phyloP scores from a whole-genome alignment of 2,113 vertebrate species.

The Tachuris rubrigastra region DNA sequence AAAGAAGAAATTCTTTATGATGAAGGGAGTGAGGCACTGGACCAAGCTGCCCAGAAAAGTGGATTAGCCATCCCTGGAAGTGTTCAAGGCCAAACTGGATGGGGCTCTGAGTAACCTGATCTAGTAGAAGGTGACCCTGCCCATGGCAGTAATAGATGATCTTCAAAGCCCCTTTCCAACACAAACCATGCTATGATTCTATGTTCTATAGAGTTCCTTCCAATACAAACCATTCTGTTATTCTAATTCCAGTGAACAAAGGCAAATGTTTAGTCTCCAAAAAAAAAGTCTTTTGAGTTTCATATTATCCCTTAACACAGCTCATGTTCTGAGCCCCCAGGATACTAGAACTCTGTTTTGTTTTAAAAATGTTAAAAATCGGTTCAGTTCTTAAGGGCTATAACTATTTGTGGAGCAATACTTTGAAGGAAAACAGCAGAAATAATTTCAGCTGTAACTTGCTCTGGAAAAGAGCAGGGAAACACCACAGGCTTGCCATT shows the following conservation, averaged over 20 bases:
- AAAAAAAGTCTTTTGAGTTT: not conserved
- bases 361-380: not conserved
- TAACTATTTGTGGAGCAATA: not conserved
- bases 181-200: not conserved
- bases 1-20: not conserved
- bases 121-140: not conserved
- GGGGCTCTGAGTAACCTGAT: not conserved
- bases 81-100: not conserved
- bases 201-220: not conserved
- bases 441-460: not conserved
- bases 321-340: not conserved
- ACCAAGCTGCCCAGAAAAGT: not conserved
- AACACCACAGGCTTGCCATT: not conserved
- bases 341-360: not conserved
- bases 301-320: not conserved
- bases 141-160: not conserved
- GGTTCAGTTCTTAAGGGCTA: not conserved
- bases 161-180: not conserved
- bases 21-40: not conserved
- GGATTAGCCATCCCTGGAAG: not conserved
- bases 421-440: not conserved
- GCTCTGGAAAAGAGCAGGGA: not conserved
- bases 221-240: not conserved
- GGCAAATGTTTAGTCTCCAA: not conserved
- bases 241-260: not conserved